Conservation (phyloP, 2,888 invertebrate genomes). For the Dromius quadrimaculatus region DNA sequence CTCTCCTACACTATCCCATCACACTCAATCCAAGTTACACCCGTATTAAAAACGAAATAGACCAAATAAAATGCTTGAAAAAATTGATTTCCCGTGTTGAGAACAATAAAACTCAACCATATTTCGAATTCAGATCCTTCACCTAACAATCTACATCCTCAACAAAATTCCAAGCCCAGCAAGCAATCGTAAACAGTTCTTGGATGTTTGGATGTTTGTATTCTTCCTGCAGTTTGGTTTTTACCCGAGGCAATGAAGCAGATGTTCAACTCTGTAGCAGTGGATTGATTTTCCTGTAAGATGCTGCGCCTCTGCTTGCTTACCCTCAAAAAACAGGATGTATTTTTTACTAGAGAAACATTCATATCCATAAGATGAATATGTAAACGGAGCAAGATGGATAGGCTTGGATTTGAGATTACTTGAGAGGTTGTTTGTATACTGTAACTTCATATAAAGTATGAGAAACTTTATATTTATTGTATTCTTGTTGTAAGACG, state of each 20-base stretch:
- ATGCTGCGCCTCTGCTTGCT: not conserved
- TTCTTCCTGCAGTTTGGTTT: slow-evolving; percentile 17
- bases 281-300: slow-evolving; percentile 37
- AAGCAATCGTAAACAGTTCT: slow-evolving; percentile 39
- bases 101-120: slow-evolving; percentile 23
- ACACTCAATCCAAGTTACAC: slow-evolving; percentile 2
- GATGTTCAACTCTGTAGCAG: slow-evolving; percentile 12
- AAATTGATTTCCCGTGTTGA: slow-evolving; percentile 10
- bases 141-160: slow-evolving; percentile 23
- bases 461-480: too few relatives aligned
- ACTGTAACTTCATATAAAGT: too few relatives aligned
- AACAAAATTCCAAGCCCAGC: slow-evolving; percentile 28
- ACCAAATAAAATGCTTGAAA: slow-evolving; percentile 20
- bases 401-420: too few relatives aligned
- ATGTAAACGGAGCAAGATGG: not conserved
- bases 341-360: slow-evolving; percentile 25
- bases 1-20: slow-evolving; percentile 1
- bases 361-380: slow-evolving; percentile 35
- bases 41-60: slow-evolving; percentile 9
- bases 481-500: too few relatives aligned
- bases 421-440: too few relatives aligned
- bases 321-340: not conserved
- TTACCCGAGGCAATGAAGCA: slow-evolving; percentile 29
- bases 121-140: slow-evolving; percentile 11
- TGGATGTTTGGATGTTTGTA: slow-evolving; percentile 20